Base-by-base conservation (phyloP, 2,113 vertebrate species). In the Smithornis capensis region DNA sequence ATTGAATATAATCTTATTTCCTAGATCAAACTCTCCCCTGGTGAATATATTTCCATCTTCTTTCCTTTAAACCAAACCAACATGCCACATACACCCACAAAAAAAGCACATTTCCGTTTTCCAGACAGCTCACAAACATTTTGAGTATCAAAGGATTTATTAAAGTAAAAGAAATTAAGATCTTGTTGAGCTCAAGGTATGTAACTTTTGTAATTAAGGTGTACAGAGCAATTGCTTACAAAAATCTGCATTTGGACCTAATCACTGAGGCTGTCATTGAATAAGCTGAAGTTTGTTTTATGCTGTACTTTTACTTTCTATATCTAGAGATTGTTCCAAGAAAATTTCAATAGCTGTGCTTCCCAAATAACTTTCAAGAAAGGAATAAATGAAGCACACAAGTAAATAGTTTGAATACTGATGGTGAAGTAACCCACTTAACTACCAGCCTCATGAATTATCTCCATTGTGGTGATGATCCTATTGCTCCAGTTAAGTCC, bases 101-200 rank as follows among this genome's bases (percentile, higher is more conserved):
- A 31, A 40, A 10, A 10, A 27, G 5, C 24, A 75, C 6, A 13
- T 19, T 67, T 59, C 37, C 38, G 19, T 45, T 45, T 45, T 45
- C 44, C 18, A 19, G 9, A 45, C 44, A 19, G 19, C 22, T 47
- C 21, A 79, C 33, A 78, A 62, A 38, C 35, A 37, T 21, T 45
- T 31, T n/a, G 21, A 74, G 27, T 92, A 92, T 44, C 55, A 87
- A 91, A 95, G 27, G 33, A 55, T 96, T 94, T 86, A 94, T 77
- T 95, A 29, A 52, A 71, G 40, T 60, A 88, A 96, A 95, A 83
- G 83, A 92, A 94, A 75, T 70, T 67, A 70, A 59, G 21, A 56
- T 53, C n/a, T 80, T 45, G 23, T 28, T 68, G 45, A 86, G 37
- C 25, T 69, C 24, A 85, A 75, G 29, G 56, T 37, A 2, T 29